These are phyloP conservation scores for Stratiolaelaps scimitus DNA, from an alignment of 1,140 invertebrate genomes.

Conservation along the genomic window DNA sequence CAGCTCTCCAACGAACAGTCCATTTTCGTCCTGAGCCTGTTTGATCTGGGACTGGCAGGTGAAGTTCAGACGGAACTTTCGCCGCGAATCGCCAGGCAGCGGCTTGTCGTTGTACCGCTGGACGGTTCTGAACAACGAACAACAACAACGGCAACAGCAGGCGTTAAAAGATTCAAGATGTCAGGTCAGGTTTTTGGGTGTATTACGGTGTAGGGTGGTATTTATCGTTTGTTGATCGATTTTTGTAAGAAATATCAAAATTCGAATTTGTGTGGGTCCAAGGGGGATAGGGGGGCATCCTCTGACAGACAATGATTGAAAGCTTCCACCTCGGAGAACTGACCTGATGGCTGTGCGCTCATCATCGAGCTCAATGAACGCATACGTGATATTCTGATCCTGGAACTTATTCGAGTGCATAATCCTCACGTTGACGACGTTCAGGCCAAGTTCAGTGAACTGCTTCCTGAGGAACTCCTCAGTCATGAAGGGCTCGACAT, in stretches of 20 bases:
- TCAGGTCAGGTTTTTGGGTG: too few relatives aligned
- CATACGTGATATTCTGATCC: constrained; percentile 10
- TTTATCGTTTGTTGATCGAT: too few relatives aligned
- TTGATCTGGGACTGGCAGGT: constrained; percentile 27
- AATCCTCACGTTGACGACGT: constrained; percentile 12
- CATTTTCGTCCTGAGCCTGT: constrained; percentile 20
- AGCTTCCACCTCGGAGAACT: neutral
- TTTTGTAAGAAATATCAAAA: too few relatives aligned
- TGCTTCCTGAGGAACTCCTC: constrained; percentile 20
- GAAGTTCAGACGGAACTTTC: constrained; percentile 20
- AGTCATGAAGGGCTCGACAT: constrained; percentile 25
- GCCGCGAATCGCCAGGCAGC: constrained; percentile 5
- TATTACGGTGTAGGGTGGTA: too few relatives aligned
- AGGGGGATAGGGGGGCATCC: too few relatives aligned
- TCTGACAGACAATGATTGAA: too few relatives aligned
- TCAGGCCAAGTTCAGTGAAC: constrained; percentile 14
- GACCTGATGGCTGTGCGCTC: constrained; percentile 10
- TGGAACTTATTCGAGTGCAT: constrained; percentile 27
- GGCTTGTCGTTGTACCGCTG: constrained; percentile 25
- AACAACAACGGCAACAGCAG: too few relatives aligned
- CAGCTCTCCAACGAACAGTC: constrained; percentile 83
- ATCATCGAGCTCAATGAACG: constrained; percentile 23
- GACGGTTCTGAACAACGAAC: neutral
- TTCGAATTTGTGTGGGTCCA: too few relatives aligned
- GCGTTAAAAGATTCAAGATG: too few relatives aligned